These are phyloP conservation scores for Mycetomoellerius zeteki DNA, from an alignment of 1,140 invertebrate genomes.

Conservation along the genomic window DNA sequence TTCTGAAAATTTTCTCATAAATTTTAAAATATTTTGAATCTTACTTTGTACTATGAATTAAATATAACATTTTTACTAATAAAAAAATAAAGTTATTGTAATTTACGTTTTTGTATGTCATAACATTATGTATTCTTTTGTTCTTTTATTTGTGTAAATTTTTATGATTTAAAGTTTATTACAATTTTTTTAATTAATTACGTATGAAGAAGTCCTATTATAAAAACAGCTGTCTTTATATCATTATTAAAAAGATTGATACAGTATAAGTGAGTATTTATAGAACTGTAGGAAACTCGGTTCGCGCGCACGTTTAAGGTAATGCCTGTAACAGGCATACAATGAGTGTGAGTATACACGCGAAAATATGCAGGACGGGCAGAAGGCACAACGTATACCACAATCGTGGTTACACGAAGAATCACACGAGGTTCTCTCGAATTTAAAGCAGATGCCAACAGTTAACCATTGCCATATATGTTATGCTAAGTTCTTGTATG, in stretches of 20 bases:
- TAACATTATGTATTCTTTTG: not conserved
- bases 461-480: conserved; percentile 36
- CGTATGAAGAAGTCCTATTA: not conserved
- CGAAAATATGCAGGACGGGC: conserved; percentile 45
- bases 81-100: not conserved
- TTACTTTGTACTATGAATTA: not conserved
- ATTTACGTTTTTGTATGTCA: not conserved
- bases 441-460: conserved; percentile 67
- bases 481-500: conserved; percentile 49
- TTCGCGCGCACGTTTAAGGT: conserved; percentile 17
- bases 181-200: conserved; percentile 27
- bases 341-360: conserved; percentile 27
- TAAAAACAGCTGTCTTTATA: not conserved
- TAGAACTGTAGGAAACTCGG: not conserved
- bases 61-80: not conserved
- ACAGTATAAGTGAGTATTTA: not conserved
- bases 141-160: conserved; percentile 5
- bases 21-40: conserved; percentile 11
- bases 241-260: not conserved
- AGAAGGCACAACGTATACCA: conserved; percentile 31
- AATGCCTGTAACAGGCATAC: conserved; percentile 21
- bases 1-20: not conserved
- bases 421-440: conserved; percentile 23
- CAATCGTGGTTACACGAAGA: conserved; percentile 3
- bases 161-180: not conserved